Percentiles rank a stretch among this genome's conserved stretches.
Conservation (phyloP, 2,113 vertebrate species). For the Carettochelys insculpta region DNA sequence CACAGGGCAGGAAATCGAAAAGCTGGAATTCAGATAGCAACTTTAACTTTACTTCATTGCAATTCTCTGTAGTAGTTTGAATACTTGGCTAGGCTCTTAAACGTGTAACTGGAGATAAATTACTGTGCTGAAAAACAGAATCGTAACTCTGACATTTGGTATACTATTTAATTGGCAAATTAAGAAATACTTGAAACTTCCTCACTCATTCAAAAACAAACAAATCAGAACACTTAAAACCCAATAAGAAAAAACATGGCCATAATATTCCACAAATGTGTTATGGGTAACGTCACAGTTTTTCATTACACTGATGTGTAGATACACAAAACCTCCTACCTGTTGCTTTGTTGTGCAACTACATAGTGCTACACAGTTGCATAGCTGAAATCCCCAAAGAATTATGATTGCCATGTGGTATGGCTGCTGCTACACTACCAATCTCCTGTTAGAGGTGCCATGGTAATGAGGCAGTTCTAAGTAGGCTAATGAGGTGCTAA, state of each 20-base stretch:
- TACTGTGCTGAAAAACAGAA: neutral
- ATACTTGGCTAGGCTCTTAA: neutral
- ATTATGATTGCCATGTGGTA: conserved; percentile 20
- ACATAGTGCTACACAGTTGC: conserved; percentile 44
- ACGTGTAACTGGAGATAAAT: neutral
- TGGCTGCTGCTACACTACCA: no score
- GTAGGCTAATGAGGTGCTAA: no score
- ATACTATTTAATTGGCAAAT: neutral
- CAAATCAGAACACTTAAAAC: neutral
- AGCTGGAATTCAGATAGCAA: neutral
- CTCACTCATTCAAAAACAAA: neutral
- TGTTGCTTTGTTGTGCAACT: conserved; percentile 22
- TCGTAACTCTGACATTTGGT: neutral
- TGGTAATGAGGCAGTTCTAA: no score
- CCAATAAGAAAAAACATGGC: neutral
- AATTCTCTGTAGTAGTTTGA: neutral
- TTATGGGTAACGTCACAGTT: neutral
- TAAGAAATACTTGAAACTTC: neutral
- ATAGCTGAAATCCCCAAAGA: conserved; percentile 32
- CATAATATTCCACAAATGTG: neutral
- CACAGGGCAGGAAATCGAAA: neutral
- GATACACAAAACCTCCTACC: conserved; percentile 11
- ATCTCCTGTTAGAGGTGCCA: no score
- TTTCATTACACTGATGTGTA: neutral
- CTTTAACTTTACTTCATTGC: neutral